Evolutionary conservation across 1,140 invertebrate genomes (phyloP).

Genomic region (Philaenus spumarius): DNA sequence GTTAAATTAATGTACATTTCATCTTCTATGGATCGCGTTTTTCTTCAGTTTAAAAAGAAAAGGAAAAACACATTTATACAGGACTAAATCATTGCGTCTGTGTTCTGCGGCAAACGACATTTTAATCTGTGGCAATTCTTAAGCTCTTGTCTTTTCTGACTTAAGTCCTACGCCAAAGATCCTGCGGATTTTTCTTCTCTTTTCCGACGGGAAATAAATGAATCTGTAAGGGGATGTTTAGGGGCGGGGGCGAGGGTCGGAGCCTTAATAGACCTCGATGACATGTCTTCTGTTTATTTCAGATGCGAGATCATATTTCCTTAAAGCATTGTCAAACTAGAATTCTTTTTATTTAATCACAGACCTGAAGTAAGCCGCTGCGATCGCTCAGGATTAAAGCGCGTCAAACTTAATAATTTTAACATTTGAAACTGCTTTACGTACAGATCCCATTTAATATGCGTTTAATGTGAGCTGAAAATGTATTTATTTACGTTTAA

Average conservation of each 20-base stretch:
- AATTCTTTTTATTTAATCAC: too few relatives aligned
- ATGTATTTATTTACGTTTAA: too few relatives aligned
- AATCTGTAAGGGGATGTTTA: background rate
- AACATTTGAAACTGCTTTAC: too few relatives aligned
- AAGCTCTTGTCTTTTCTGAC: conserved; percentile 15
- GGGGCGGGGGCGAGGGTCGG: background rate
- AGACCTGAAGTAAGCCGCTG: too few relatives aligned
- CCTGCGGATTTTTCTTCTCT: conserved; percentile 15
- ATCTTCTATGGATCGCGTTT: too few relatives aligned
- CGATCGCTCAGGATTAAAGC: too few relatives aligned
- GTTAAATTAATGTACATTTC: too few relatives aligned
- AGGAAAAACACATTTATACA: conserved; percentile 8
- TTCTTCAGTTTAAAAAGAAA: background rate
- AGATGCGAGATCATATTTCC: background rate
- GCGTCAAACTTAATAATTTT: too few relatives aligned
- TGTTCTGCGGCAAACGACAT: conserved; percentile 14
- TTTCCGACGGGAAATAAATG: conserved; percentile 15
- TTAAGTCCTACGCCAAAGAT: conserved; percentile 16
- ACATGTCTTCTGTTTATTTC: background rate
- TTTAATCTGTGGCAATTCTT: conserved; percentile 19
- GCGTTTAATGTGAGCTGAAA: too few relatives aligned
- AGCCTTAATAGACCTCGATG: background rate
- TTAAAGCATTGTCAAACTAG: background rate
- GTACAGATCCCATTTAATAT: too few relatives aligned
- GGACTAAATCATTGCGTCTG: background rate